Evolutionary conservation across 2,113 vertebrate species (phyloP).

Genomic region (Piliocolobus tephrosceles): DNA sequence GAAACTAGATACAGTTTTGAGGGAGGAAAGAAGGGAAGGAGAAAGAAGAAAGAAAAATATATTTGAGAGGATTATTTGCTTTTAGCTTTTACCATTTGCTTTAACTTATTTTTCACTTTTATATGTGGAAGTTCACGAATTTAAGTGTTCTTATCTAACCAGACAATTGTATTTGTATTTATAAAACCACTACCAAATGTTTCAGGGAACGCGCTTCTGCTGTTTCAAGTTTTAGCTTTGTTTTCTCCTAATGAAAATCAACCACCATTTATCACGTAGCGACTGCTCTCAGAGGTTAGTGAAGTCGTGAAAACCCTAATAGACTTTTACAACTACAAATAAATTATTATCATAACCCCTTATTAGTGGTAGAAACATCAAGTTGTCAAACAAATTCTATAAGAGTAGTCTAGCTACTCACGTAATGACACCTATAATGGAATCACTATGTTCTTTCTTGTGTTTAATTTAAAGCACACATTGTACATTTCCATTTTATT

Average conservation of each 20-base stretch:
- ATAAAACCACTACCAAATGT: slow-evolving; percentile 10
- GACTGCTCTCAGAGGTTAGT: background rate
- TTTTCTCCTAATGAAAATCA: slow-evolving; percentile 45
- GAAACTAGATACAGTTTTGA: background rate
- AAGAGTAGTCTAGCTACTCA: background rate
- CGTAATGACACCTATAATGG: slow-evolving; percentile 24
- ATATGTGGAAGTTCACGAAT: background rate
- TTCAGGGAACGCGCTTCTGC: background rate
- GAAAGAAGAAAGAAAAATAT: background rate
- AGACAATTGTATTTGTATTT: slow-evolving; percentile 20
- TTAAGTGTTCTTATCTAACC: background rate
- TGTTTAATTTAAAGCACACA: slow-evolving; percentile 61
- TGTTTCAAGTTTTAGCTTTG: background rate
- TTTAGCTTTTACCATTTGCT: slow-evolving; percentile 24
- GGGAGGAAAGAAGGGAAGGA: background rate
- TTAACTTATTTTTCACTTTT: slow-evolving; percentile 9
- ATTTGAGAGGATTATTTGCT: background rate
- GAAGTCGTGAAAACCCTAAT: background rate
- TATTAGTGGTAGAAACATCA: background rate
- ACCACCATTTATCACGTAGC: background rate
- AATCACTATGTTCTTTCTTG: slow-evolving; percentile 1
- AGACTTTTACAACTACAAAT: background rate
- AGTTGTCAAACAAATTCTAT: slow-evolving; percentile 27
- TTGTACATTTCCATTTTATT: slow-evolving; percentile 43
- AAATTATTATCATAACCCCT: slow-evolving; percentile 25